These are phyloP conservation scores for Procavia capensis DNA, from an alignment of 2,113 vertebrate species.

Conservation along the genomic window DNA sequence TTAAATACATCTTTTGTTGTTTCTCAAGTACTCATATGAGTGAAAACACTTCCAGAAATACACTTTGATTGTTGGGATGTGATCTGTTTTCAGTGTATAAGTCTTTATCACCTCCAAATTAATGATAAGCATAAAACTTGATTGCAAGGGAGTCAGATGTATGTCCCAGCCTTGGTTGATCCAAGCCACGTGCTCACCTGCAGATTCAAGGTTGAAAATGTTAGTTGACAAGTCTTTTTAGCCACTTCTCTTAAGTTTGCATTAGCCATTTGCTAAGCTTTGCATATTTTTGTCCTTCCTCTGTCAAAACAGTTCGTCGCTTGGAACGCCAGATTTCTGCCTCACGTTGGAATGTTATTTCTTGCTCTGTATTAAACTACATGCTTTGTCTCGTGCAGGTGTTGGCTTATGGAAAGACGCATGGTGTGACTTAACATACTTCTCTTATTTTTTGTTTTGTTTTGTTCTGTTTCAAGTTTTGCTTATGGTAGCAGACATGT, in stretches of 20 bases:
- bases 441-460: constrained; percentile 84
- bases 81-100: constrained; percentile 68
- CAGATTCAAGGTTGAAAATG: constrained; percentile 79
- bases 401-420: constrained; percentile 94
- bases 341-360: constrained; percentile 89
- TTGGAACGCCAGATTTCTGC: constrained; percentile 92
- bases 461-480: constrained; percentile 83
- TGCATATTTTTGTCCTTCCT: constrained; percentile 91
- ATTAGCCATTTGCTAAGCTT: constrained; percentile 91
- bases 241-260: constrained; percentile 90
- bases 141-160: constrained; percentile 47
- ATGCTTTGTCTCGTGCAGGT: constrained; percentile 94
- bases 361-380: constrained; percentile 92
- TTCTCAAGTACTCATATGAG: constrained; percentile 70
- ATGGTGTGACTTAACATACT: constrained; percentile 93
- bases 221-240: constrained; percentile 83
- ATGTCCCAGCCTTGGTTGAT: constrained; percentile 57
- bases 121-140: constrained; percentile 50
- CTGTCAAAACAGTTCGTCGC: constrained; percentile 93
- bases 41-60: constrained; percentile 49
- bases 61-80: constrained; percentile 48
- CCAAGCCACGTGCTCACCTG: constrained; percentile 81
- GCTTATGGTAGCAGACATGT: constrained; percentile 87
- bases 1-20: constrained; percentile 84
- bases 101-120: constrained; percentile 59